Evolutionary conservation across 2,888 invertebrate species (phyloP).

Genomic region (Galerucella calmariensis): DNA sequence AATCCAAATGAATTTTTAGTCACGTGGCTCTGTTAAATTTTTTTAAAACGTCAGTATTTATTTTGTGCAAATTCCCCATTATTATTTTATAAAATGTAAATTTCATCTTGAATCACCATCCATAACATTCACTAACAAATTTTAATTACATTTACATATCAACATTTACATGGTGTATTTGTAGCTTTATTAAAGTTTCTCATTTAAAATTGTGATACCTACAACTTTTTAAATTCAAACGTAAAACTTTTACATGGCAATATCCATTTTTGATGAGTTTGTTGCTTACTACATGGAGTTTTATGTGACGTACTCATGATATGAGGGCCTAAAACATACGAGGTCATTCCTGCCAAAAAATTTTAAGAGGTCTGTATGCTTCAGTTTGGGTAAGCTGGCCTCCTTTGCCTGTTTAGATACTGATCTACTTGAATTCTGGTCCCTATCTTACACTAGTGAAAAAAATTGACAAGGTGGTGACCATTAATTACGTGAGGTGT

Average conservation of each 20-base stretch:
- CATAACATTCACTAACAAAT: background rate
- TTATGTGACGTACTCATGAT: background rate
- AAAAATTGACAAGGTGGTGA: no score
- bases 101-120: background rate
- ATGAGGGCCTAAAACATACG: no score
- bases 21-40: no score
- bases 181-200: background rate
- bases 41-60: no score
- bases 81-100: background rate
- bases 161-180: background rate
- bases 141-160: background rate
- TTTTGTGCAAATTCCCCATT: no score
- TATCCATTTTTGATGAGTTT: background rate
- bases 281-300: background rate
- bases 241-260: background rate
- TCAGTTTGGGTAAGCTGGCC: no score
- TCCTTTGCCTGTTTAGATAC: no score
- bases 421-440: no score
- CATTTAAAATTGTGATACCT: background rate
- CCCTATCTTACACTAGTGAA: no score
- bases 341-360: background rate
- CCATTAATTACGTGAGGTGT: no score
- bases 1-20: no score
- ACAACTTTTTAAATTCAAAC: background rate
- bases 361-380: background rate